Evolutionary conservation across 2,113 vertebrate species (phyloP).

Genomic region (Potamarius usumacintae): DNA sequence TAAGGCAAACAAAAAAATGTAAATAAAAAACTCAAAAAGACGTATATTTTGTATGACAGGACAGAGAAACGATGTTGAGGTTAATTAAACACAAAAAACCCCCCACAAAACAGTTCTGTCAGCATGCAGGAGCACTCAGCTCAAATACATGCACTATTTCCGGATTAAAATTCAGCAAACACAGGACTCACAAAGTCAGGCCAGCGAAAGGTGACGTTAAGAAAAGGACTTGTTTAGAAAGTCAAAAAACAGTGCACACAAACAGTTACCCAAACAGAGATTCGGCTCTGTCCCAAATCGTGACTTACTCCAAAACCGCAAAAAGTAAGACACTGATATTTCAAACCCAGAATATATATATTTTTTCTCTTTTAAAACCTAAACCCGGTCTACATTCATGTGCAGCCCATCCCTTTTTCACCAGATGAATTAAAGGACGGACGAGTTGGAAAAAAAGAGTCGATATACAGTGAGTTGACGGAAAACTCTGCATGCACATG

Average conservation of each 20-base stretch:
- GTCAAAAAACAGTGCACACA: constrained; percentile 61
- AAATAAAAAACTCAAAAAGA: not conserved
- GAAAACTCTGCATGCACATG: constrained; percentile 77
- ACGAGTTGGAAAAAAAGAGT: constrained; percentile 66
- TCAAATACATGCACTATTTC: constrained; percentile 78
- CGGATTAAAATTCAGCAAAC: constrained; percentile 71
- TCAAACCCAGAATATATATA: constrained; percentile 40
- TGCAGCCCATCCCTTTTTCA: constrained; percentile 70
- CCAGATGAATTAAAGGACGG: constrained; percentile 62
- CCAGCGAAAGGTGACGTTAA: constrained; percentile 71
- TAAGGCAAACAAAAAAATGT: constrained; percentile 4
- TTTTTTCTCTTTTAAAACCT: constrained; percentile 39
- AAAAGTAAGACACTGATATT: constrained; percentile 78
- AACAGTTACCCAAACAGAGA: constrained; percentile 39
- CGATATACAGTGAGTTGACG: constrained; percentile 62
- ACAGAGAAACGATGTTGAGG: not conserved
- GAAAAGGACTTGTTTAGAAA: constrained; percentile 76
- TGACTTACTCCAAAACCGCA: constrained; percentile 44
- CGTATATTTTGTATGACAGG: constrained; percentile 24
- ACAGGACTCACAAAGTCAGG: constrained; percentile 76
- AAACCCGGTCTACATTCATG: constrained; percentile 77
- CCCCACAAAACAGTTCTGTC: constrained; percentile 75
- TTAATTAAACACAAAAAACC: constrained; percentile 68
- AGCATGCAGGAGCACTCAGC: constrained; percentile 78
- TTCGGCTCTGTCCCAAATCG: constrained; percentile 19